phyloP scores from a whole-genome alignment of 2,797 vertebrate species.

The Myotis findleyi region DNA sequence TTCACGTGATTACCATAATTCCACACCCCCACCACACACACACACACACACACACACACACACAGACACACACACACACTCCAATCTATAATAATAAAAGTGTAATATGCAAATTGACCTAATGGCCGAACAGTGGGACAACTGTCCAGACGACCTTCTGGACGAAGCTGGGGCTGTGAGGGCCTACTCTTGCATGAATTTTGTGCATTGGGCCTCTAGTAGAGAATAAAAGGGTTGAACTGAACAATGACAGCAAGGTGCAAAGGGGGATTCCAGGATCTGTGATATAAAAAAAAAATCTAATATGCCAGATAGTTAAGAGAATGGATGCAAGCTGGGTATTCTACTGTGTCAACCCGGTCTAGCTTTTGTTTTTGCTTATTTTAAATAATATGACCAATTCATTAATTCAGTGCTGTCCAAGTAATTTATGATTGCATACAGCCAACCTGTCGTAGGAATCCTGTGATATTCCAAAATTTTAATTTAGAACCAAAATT shows the following conservation, averaged over 20 bases:
- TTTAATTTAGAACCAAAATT: neutral
- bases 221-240: neutral
- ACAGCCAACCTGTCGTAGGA: neutral
- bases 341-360: neutral
- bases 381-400: slow-evolving; percentile 7
- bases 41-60: too few relatives aligned
- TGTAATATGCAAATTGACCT: too few relatives aligned
- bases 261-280: neutral
- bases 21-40: too few relatives aligned
- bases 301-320: neutral
- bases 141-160: too few relatives aligned
- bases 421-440: neutral
- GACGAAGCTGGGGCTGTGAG: too few relatives aligned
- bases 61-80: too few relatives aligned
- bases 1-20: neutral
- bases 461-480: too few relatives aligned
- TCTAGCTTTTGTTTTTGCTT: neutral
- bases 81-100: too few relatives aligned
- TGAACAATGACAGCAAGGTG: neutral
- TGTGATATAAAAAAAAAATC: neutral
- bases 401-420: neutral
- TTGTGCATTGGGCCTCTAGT: neutral
- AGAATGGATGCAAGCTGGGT: neutral
- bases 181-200: too few relatives aligned
- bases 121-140: too few relatives aligned